Base-by-base conservation (phyloP, 2,113 vertebrate species). In the Leucosticte australis region DNA sequence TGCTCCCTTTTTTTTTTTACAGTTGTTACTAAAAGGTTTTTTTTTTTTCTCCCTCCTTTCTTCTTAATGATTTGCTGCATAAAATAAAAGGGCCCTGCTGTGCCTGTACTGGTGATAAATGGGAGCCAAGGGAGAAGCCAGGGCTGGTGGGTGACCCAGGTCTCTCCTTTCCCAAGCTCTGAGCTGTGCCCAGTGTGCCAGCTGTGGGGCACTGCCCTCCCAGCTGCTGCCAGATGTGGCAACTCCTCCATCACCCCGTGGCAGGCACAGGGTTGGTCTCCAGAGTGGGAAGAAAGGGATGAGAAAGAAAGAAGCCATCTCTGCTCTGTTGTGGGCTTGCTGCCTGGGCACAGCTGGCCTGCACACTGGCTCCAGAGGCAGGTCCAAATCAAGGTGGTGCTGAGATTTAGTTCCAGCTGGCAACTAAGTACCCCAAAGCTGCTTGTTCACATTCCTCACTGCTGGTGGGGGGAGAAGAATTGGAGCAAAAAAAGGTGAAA, bases 201-300 rank as follows among this genome's bases (percentile, higher is more conserved):
- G 63, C 70, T 73, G 62, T 24, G 46, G 62, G 70, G 15, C 57
- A 86, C 41, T 5, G 20, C 39, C 62, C 49, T 90, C n/a, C 55
- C 92, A 89, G 91, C 62, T 91, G 31, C 91, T 95, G 87, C 89
- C 93, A 95, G 78, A 83, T 50, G 81, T 90, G 84, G 31, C 28
- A 76, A 31, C 9, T 26, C 20, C 57, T 85, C 90, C 44, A 33
- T 59, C 63, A 24, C 22, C 28, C 60, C 0, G 0, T 28, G 41
- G 27, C 24, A 62, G 37, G 12, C 82, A 78, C 17, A 24, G 64
- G 18, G 8, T 1, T 94, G 55, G 33, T 65, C 64, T 23, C 39
- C 42, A 67, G 31, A 26, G 28, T 27, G 39, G 18, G 30, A n/a
- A 39, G 15, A n/a, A 79, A 71, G 7, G 39, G 15, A 28, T 91